phyloP scores from a whole-genome alignment of 2,888 invertebrate species.

The Brachyopa scutellaris region DNA sequence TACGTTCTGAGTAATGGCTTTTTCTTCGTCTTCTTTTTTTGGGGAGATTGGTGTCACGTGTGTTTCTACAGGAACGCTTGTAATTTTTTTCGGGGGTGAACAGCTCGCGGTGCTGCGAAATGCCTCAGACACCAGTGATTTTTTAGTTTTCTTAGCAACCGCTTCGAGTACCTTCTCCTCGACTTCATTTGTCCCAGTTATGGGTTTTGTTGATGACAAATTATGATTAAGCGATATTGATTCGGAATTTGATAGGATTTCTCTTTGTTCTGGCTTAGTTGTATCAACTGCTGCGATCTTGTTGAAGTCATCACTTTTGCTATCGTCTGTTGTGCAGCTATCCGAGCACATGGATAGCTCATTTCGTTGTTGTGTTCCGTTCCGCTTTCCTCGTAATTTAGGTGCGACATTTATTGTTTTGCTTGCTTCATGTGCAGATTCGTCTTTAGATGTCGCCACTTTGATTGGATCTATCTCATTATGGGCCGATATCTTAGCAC shows the following conservation, averaged over 20 bases:
- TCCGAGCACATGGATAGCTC: conserved; percentile 51
- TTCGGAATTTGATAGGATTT: conserved; percentile 22
- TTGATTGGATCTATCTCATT: conserved; percentile 34
- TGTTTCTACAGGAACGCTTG: neutral
- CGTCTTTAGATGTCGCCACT: neutral
- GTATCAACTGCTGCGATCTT: conserved; percentile 28
- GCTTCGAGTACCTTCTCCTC: conserved; percentile 79
- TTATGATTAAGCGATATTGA: conserved; percentile 1
- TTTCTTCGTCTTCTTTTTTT: conserved; percentile 41
- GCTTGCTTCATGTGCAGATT: conserved; percentile 28
- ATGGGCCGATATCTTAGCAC: conserved; percentile 30
- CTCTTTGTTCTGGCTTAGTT: conserved; percentile 27
- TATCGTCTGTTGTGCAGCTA: conserved; percentile 55
- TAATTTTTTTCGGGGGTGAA: conserved; percentile 8
- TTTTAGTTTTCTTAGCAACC: conserved; percentile 81
- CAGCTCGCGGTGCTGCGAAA: conserved; percentile 43
- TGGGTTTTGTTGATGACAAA: conserved; percentile 21
- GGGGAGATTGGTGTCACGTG: neutral
- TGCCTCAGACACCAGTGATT: conserved; percentile 78
- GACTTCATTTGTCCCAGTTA: conserved; percentile 71
- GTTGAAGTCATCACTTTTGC: conserved; percentile 62
- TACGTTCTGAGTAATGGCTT: neutral
- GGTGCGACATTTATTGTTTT: conserved; percentile 80
- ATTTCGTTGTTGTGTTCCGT: conserved; percentile 68
- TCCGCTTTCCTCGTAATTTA: conserved; percentile 78